phyloP scores from a whole-genome alignment of 2,797 vertebrate species.

The Poecilia wingei region DNA sequence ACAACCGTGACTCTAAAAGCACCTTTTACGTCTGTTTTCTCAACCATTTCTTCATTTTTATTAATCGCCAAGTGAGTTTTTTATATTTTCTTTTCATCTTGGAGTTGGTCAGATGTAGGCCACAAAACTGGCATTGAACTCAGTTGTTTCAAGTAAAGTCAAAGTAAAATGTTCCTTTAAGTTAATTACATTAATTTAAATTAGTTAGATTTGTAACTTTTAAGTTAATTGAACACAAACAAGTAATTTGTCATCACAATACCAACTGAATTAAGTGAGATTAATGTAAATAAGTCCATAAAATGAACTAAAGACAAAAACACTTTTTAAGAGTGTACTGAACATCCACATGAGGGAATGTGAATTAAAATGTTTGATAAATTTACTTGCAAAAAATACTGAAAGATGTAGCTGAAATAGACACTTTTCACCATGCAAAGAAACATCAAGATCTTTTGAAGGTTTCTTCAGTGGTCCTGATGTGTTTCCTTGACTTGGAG shows the following conservation, averaged over 20 bases:
- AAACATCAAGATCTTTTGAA: background rate
- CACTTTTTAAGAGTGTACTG: background rate
- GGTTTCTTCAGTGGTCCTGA: background rate
- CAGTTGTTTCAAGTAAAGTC: no score
- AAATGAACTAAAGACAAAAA: no score
- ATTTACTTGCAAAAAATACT: background rate
- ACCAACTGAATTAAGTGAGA: no score
- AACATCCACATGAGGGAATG: background rate
- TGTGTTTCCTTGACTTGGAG: background rate
- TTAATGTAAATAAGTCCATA: no score
- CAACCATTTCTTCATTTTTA: background rate
- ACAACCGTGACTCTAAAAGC: constrained; percentile 30
- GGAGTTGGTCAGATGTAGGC: no score
- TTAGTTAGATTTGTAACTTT: no score
- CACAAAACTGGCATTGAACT: no score
- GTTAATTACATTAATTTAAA: no score
- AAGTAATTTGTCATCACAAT: no score
- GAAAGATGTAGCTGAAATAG: background rate
- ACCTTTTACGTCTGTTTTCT: background rate
- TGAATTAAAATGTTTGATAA: background rate
- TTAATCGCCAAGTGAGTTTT: background rate
- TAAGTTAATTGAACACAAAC: no score
- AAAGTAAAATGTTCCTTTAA: no score
- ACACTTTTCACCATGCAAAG: background rate
- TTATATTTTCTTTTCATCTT: background rate